Evolutionary conservation across 2,797 vertebrate species (phyloP).

Genomic region (Catharus ustulatus): DNA sequence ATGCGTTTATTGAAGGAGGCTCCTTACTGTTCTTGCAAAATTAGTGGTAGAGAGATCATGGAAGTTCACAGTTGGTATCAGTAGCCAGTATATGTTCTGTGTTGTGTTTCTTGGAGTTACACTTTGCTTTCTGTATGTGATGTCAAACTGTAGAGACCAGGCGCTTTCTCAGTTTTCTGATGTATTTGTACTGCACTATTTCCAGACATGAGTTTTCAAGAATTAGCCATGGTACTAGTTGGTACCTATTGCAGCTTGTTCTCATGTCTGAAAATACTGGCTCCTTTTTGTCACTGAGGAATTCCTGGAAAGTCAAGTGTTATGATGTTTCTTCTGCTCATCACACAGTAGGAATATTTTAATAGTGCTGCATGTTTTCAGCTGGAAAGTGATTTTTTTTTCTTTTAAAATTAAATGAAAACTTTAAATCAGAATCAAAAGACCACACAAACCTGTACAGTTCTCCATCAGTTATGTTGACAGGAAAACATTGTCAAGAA

Average conservation of each 20-base stretch:
- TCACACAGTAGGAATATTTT: neutral
- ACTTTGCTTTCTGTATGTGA: neutral
- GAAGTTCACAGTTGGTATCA: neutral
- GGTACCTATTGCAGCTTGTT: neutral
- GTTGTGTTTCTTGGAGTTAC: neutral
- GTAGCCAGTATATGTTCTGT: neutral
- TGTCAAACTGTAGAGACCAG: neutral
- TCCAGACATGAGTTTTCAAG: neutral
- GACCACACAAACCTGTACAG: neutral
- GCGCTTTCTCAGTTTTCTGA: neutral
- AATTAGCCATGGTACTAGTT: neutral
- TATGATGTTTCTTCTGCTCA: neutral
- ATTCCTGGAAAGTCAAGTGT: neutral
- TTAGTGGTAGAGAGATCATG: neutral
- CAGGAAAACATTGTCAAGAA: neutral
- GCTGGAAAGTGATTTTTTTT: neutral
- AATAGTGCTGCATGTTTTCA: neutral
- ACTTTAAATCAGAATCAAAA: neutral
- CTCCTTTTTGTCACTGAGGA: neutral
- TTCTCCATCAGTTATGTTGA: neutral
- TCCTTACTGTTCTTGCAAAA: neutral
- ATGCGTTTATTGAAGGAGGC: neutral
- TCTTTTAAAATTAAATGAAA: neutral
- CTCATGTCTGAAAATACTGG: neutral
- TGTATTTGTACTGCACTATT: neutral